Base-by-base conservation (phyloP, 2,113 vertebrate species). In the Gymnarchus niloticus region DNA sequence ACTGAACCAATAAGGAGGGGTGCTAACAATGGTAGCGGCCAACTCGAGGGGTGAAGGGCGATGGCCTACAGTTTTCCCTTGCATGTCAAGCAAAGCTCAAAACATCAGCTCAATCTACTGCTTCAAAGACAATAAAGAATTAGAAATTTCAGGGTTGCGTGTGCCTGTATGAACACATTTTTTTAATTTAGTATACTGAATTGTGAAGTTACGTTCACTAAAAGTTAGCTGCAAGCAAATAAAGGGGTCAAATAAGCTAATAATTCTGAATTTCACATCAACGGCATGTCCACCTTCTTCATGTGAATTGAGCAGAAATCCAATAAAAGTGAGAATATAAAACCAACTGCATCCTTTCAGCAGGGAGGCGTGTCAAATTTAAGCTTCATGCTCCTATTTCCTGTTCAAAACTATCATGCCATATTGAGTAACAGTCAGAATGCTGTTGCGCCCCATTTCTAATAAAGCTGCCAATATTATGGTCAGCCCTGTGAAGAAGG, bases 361-460 rank as follows among this genome's bases (percentile, higher is more conserved):
- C 56, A n/a, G 48, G 46, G 54, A 54, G 57, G n/a, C 19, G 56
- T 19, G 73, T 59, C 51, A 77, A 44, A 77, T 23, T 56, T 51
- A 56, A 85, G 51, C 23, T 81, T 73, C 28, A 59, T 73, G 85
- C 48, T 52, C 41, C 51, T 84, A 86, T 86, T 86, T 88, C 85
- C 83, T 86, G 87, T 86, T 56, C n/a, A 44, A 48, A 44, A 37
- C 5, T 37, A 86, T 80, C 56, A 48, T 6, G 73, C 46, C 0
- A 25, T 85, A 52, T 57, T 33, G 54, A 52, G 59, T 81, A 33
- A 88, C 87, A 76, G 21, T 57, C 52, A 56, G 81, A 25, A 8
- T 37, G 41, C 54, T 28, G 25, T 51, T 59, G 33, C 65, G 28
- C 61, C 69, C 81, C 44, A 44, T 37, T 83, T 77, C 52, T 52